Evolutionary conservation across 1,140 invertebrate genomes (phyloP).

Genomic region (Venustaconcha ellipsiformis): DNA sequence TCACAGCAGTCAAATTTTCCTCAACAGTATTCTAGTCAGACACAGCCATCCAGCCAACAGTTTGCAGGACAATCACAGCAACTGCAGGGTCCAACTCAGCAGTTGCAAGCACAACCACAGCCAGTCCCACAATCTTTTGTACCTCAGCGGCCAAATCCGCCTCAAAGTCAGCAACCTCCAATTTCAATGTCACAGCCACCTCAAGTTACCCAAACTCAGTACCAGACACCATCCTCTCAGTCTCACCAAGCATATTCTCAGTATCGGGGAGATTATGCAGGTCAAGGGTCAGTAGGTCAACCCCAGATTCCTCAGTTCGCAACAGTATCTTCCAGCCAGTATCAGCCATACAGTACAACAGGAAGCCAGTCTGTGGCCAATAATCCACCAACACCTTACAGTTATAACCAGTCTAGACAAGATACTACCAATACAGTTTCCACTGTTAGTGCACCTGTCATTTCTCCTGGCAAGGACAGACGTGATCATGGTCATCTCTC

Average conservation of each 20-base stretch:
- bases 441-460: conserved; percentile 37
- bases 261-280: conserved; percentile 5
- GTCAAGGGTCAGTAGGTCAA: conserved; percentile 4
- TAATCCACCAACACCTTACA: too few relatives aligned
- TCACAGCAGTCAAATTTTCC: conserved; percentile 11
- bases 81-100: conserved; percentile 11
- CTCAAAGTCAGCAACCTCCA: too few relatives aligned
- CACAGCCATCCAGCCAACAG: conserved; percentile 1
- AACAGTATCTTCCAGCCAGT: conserved; percentile 6
- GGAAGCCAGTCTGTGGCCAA: too few relatives aligned
- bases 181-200: too few relatives aligned
- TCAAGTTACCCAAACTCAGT: too few relatives aligned
- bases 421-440: conserved; percentile 44
- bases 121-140: background rate
- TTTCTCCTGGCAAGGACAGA: conserved; percentile 21
- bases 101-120: conserved; percentile 16
- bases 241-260: too few relatives aligned
- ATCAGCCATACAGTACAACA: background rate
- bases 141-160: too few relatives aligned
- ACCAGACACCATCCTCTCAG: too few relatives aligned
- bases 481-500: conserved; percentile 6
- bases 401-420: too few relatives aligned
- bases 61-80: conserved; percentile 14
- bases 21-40: conserved; percentile 13
- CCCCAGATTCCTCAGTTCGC: background rate